phyloP scores from a whole-genome alignment of 2,888 invertebrate genomes.

The Chrysolina haemoptera region DNA sequence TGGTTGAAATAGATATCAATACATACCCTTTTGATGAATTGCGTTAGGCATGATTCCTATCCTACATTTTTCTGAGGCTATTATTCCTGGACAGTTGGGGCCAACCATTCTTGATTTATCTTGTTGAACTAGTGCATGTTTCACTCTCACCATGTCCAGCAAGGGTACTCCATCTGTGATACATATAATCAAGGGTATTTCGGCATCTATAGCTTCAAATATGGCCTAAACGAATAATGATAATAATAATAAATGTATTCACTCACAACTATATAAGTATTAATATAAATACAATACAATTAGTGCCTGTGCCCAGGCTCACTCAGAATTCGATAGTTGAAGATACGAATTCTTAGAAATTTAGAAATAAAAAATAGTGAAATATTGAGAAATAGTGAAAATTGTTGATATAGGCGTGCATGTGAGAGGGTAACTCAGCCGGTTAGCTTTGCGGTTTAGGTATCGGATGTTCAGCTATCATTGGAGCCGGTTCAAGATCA shows the following conservation, averaged over 20 bases:
- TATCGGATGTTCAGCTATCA: too few species aligned
- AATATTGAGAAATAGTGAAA: too few species aligned
- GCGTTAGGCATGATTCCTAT: constrained; percentile 86
- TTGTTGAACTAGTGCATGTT: constrained; percentile 76
- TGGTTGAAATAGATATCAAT: constrained; percentile 63
- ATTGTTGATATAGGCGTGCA: too few species aligned
- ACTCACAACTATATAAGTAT: too few species aligned
- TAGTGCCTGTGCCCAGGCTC: too few species aligned
- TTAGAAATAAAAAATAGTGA: too few species aligned
- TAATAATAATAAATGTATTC: not conserved
- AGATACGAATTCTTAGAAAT: too few species aligned
- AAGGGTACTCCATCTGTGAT: constrained; percentile 72
- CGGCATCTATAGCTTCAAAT: constrained; percentile 82
- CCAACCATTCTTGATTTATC: constrained; percentile 83
- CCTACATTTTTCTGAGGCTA: constrained; percentile 83
- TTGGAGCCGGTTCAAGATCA: too few species aligned
- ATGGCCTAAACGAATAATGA: constrained; percentile 72
- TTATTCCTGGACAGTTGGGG: constrained; percentile 88
- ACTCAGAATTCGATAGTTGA: too few species aligned
- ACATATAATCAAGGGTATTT: constrained; percentile 83
- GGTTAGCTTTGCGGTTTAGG: too few species aligned
- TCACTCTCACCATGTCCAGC: constrained; percentile 88
- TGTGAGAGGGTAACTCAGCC: too few species aligned
- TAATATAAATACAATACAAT: too few species aligned
- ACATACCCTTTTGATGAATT: constrained; percentile 82